Evolutionary conservation across 2,888 invertebrate genomes (phyloP), one percentile per base, ranked within the genome.

Genomic region (Hecatera dysodea): DNA sequence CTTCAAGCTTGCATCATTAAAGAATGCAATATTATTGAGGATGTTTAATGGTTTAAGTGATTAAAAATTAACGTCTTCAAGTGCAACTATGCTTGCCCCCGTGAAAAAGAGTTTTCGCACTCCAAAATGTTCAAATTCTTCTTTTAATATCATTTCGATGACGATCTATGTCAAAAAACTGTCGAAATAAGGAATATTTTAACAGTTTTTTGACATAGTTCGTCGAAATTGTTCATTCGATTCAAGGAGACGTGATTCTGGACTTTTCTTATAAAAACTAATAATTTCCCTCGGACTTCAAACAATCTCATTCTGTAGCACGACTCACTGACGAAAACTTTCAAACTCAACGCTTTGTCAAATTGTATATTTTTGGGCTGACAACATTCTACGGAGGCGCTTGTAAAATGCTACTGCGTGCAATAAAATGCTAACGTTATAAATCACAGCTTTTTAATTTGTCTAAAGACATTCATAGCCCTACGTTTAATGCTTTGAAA

Each of bases 361-460:
- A 48, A 66, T 60, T 68, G 65, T 72, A 67, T 82, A 81, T 81
- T 82, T 83, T 84, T 72, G 71, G 73, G 65, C 63, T 72, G 61
- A 62, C 68, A 74, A 80, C 80, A 83, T 84, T 82, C 59, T 61
- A 81, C 75, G 64, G 61, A 72, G 62, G 63, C 55, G 73, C 81
- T 74, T 82, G 81, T 86, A 84, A 84, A 83, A 81, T 80, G 85
- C 85, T 87, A 85, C 86, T 81, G 76, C 78, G 70, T 72, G 81
- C 78, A 81, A 85, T 85, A 85, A 84, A 87, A 72, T 78, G 69
- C 78, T 81, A 80, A 70, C 77, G 72, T 82, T 82, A 93, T 93
- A 92, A 92, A 93, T 93, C 92, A 92, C 90, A 86, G 88, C 87
- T 84, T 90, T 93, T 93, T 93, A 93, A 93, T 93, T 93, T 92